A percentile compares a stretch with the other conserved stretches of the same genome.
Conservation (phyloP, 2,113 vertebrate species). For the Taurulus bubalis region DNA sequence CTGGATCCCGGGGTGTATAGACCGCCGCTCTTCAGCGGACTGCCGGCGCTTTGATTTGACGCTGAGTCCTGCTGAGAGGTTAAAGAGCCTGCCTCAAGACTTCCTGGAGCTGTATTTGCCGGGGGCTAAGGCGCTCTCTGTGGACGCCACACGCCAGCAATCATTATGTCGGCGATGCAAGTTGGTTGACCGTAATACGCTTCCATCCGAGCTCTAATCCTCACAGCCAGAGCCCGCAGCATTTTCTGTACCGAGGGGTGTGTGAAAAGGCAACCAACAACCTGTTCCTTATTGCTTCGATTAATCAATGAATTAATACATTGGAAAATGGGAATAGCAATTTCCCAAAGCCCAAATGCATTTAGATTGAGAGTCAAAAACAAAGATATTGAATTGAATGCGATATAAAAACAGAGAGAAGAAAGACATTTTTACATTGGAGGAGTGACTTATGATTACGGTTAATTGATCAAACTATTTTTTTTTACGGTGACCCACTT, state of each 20-base stretch:
- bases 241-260: neutral
- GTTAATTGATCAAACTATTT: neutral
- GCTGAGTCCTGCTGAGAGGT: slow-evolving; percentile 46
- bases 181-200: slow-evolving; percentile 6
- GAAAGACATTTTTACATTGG: neutral
- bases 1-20: slow-evolving; percentile 25
- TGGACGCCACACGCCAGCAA: slow-evolving; percentile 33
- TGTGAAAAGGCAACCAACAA: neutral
- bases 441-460: neutral
- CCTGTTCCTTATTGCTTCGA: neutral
- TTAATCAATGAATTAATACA: neutral
- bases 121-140: slow-evolving; percentile 14
- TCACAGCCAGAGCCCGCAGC: neutral
- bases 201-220: neutral
- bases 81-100: slow-evolving; percentile 35
- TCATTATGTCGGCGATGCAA: slow-evolving; percentile 35
- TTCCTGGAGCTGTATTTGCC: slow-evolving; percentile 25
- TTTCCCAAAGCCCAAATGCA: neutral
- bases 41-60: slow-evolving; percentile 39
- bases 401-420: neutral
- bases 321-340: neutral
- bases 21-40: slow-evolving; percentile 26
- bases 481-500: neutral
- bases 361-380: neutral
- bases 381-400: neutral